Evolutionary conservation across 92 coral and sea anemone species (phyloP).

Genomic region (Porites rus): DNA sequence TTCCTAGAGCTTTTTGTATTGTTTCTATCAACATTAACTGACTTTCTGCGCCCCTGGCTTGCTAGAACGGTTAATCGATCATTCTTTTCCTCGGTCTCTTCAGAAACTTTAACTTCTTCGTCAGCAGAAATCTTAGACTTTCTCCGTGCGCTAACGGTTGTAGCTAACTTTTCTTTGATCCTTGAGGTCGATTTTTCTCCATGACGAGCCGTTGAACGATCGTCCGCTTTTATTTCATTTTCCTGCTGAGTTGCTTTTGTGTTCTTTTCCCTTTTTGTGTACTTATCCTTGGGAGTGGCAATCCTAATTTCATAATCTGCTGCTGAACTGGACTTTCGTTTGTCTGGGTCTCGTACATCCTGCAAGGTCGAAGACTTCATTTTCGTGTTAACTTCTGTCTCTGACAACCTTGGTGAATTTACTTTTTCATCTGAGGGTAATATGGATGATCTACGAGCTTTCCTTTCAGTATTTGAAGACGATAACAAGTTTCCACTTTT

Average conservation of each 20-base stretch:
- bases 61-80: neutral
- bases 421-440: neutral
- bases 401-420: neutral
- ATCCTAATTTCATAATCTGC: neutral
- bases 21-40: neutral
- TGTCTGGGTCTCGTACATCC: neutral
- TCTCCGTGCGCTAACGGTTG: neutral
- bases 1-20: neutral
- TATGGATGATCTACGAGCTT: slow-evolving; percentile 1
- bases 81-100: neutral
- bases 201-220: too few species aligned
- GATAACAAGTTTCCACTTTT: slow-evolving; percentile 11
- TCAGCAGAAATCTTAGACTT: neutral
- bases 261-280: slow-evolving; percentile 4
- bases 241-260: neutral
- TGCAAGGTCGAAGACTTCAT: neutral
- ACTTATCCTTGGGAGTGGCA: slow-evolving; percentile 12
- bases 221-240: neutral
- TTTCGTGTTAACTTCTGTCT: neutral
- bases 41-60: neutral
- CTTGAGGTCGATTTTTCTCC: too few species aligned
- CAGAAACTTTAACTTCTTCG: neutral
- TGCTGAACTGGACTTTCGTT: neutral
- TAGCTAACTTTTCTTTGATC: neutral
- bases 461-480: neutral